Evolutionary conservation across 2,113 vertebrate genomes (phyloP).

Genomic region (Pseudorasbora parva): DNA sequence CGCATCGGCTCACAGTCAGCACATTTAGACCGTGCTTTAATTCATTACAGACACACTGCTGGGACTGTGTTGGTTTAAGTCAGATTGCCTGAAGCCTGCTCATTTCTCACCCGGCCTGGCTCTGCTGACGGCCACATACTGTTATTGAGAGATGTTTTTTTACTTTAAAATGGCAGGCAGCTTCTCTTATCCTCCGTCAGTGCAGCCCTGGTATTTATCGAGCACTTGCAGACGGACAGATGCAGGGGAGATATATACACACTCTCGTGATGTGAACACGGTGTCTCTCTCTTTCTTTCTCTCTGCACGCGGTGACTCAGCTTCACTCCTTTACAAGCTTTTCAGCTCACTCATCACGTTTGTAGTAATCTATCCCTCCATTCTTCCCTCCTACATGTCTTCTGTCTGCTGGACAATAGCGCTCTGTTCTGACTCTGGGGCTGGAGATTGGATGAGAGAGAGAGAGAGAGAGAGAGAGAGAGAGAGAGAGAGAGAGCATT

Average conservation of each 20-base stretch:
- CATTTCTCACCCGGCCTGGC: neutral
- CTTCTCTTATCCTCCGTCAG: neutral
- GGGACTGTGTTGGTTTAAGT: conserved; percentile 1
- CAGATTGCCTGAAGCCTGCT: neutral
- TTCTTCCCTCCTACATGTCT: neutral
- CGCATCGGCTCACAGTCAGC: conserved; percentile 10
- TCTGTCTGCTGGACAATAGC: conserved; percentile 24
- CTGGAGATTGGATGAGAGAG: neutral
- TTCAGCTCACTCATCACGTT: conserved; percentile 60
- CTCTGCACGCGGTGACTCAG: conserved; percentile 60
- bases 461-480: no score
- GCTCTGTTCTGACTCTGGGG: conserved; percentile 23
- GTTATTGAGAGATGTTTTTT: neutral
- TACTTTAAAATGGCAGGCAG: neutral
- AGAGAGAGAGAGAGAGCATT: no score
- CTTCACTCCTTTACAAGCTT: conserved; percentile 36
- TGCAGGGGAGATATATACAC: neutral
- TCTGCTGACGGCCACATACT: no score
- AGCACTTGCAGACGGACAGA: neutral
- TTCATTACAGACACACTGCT: neutral
- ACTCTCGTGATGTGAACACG: neutral
- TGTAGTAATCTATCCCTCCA: conserved; percentile 56
- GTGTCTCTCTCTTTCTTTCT: neutral
- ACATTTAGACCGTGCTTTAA: conserved; percentile 5
- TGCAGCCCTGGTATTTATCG: neutral